Conservation (phyloP, 1,140 invertebrate genomes). For the Helicoverpa armigera region DNA sequence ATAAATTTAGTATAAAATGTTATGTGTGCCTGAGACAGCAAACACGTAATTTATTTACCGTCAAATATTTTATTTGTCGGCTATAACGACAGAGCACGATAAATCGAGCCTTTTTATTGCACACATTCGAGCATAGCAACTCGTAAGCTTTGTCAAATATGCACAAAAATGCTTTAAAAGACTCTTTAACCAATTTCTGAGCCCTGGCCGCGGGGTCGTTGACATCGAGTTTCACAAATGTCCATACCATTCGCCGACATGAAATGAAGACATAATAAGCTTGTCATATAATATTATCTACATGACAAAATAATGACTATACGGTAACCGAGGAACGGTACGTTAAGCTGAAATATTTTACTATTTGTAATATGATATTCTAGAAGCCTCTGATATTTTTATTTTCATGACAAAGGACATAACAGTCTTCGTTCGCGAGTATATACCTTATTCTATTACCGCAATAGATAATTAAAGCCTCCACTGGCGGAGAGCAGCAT, state of each 20-base stretch:
- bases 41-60: conserved; percentile 41
- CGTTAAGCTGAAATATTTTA: too few relatives aligned
- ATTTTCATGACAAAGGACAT: neutral
- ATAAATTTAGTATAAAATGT: conserved; percentile 43
- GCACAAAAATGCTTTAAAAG: conserved; percentile 42
- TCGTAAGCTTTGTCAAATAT: conserved; percentile 43
- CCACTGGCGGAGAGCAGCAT: conserved; percentile 24
- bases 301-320: neutral
- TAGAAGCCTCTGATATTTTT: too few relatives aligned
- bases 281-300: conserved; percentile 23
- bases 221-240: conserved; percentile 51
- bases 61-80: conserved; percentile 44
- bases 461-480: conserved; percentile 20
- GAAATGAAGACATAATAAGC: conserved; percentile 41
- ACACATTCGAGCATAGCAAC: conserved; percentile 30
- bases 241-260: conserved; percentile 39
- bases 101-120: conserved; percentile 41
- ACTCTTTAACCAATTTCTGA: conserved; percentile 29
- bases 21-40: conserved; percentile 23
- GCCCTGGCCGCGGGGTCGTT: conserved; percentile 28
- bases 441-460: conserved; percentile 2
- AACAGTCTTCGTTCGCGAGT: neutral
- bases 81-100: conserved; percentile 17
- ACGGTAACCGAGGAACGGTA: neutral
- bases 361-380: too few relatives aligned